Evolutionary conservation across 1,140 invertebrate genomes (phyloP), one percentile per base, ranked within the genome.

Genomic region (Drosophila murphyi): DNA sequence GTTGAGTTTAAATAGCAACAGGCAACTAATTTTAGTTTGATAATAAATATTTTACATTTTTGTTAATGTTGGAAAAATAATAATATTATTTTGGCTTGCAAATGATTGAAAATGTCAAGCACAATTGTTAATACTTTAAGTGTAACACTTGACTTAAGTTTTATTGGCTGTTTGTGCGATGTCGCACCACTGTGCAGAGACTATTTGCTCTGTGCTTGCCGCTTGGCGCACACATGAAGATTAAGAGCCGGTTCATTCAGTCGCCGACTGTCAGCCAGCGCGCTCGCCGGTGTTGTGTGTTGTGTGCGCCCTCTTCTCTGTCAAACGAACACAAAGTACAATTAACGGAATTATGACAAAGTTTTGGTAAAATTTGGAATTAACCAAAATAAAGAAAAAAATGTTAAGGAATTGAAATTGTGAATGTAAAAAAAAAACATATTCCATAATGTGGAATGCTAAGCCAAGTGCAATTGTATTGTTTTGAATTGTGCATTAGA

Each of bases 221-320:
- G 68, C 51, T 51, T 55, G 20, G 10, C 20, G 67, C 57, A 56
- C 71, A 54, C 50, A 69, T 37, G 12, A 59, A 69, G 71, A 60
- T 68, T 57, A 60, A 73, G 64, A 68, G 71, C 64, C 64, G 54
- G 50, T 69, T 69, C 71, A 73, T 73, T 69, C 71, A 73, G 71
- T 73, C 59, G 72, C 32, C 65, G 59, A 70, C 65, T 57, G 67
- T 63, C 67, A 50, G 59, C 47, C 59, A 45, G 39, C 47, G 59
- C 67, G 72, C 52, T 62, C 67, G 72, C 50, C 39, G 51, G 45
- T 51, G 31, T 75, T 62, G 12, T 45, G 48, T 47, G 31, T 43
- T 20, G 20, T 20, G 20, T 20, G 20, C 1, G 37, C 54, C 37
- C 41, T 62, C 39, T 32, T 48, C 56, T 35, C 3, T 10, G 55